Conservation (phyloP, 2,113 vertebrate genomes). For the Ceratotherium simum region DNA sequence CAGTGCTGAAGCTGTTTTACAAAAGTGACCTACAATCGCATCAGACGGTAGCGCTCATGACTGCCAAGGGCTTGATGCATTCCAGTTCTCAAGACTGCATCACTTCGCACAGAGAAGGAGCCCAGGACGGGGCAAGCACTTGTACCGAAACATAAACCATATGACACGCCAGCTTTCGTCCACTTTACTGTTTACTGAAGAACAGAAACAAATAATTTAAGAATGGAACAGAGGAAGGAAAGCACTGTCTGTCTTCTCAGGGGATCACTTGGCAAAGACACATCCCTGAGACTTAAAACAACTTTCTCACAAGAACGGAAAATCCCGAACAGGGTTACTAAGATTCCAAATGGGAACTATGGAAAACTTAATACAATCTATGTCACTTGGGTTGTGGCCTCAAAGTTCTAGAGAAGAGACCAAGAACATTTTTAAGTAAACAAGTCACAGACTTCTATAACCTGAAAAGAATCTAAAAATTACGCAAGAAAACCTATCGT, state of each 20-base stretch:
- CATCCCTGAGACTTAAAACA: conserved; percentile 69
- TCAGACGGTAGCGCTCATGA: background rate
- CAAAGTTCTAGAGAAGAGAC: background rate
- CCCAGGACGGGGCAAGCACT: background rate
- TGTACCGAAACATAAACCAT: conserved; percentile 54
- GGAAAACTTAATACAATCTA: background rate
- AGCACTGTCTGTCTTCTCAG: conserved; percentile 60
- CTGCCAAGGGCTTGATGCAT: background rate
- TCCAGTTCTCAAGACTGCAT: background rate
- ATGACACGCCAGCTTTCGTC: conserved; percentile 65
- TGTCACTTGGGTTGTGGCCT: background rate
- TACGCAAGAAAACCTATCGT: background rate
- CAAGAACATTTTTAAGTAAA: conserved; percentile 38
- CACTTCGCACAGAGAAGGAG: conserved; percentile 31
- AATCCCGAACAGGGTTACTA: conserved; percentile 71
- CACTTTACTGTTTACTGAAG: conserved; percentile 72
- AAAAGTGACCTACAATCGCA: background rate
- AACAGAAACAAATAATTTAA: conserved; percentile 74
- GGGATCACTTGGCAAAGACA: conserved; percentile 67
- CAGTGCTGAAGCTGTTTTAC: conserved; percentile 21
- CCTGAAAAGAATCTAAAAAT: conserved; percentile 40
- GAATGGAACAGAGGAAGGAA: conserved; percentile 73
- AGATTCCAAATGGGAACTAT: conserved; percentile 45
- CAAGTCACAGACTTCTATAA: background rate
- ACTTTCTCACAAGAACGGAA: conserved; percentile 72